These are phyloP conservation scores for human (Homo sapiens) DNA, from an alignment of 2,113 vertebrate species.

Conservation along the genomic window GRCh38 chr6:116801501-116802000, in stretches of 20 bases:
- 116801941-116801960: neutral
- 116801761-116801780: neutral
- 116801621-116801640: neutral
- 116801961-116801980: neutral
- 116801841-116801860: neutral
- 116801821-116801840: neutral
- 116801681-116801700: neutral
- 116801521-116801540: neutral
- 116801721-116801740: neutral
- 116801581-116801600: neutral
- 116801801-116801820: neutral
- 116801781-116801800: neutral
- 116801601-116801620: neutral
- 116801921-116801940: neutral
- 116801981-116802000: neutral
- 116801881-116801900: neutral
- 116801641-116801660: neutral
- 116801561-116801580: neutral
- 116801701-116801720: neutral
- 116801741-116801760: neutral
- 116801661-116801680: neutral
- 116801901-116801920: neutral
- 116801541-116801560: neutral
- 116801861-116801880: neutral
- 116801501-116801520: neutral